Base-by-base conservation (phyloP, 2,888 invertebrate genomes). In the Cyclophora albipunctata region DNA sequence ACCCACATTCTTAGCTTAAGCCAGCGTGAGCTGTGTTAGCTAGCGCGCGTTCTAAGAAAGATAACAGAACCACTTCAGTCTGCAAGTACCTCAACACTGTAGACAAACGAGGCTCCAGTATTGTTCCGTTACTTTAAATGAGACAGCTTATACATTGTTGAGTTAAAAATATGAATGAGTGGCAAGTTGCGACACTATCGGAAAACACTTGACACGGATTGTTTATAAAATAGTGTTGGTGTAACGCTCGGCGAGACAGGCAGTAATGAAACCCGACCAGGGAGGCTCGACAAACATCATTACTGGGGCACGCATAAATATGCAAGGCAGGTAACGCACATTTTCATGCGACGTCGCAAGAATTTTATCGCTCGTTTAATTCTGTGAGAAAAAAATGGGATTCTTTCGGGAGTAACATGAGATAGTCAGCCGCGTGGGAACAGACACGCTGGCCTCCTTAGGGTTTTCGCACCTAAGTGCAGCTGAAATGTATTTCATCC, bases 271-370 rank as follows among this genome's bases (percentile, higher is more conserved):
- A 79, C 74, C 73, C 65, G 72, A 73, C 71, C 71, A 67, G 71
- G 71, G 66, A 74, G 75, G 74, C 79, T 81, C 83, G 71, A 77
- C 85, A 85, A 87, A 85, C 82, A 84, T 88, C 86, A 88, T 88
- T 87, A 88, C 85, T 73, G 73, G 73, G 79, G 71, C 78, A 82
- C 84, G 78, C 84, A 87, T 88, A 87, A 88, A 85, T 87, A 88
- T 88, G 88, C 88, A 87, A 83, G 88, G 78, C 88, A 86, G 86
- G 88, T 87, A 84, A 86, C 85, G 86, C 83, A 87, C 86, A 87
- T 88, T 88, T 88, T 86, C 86, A 86, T 84, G 87, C 82, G 85
- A 88, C 88, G 85, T 84, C 84, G 82, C 84, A 79, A 82, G 88
- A 88, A 88, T 88, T 86, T 88, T 88, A 87, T 88, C 87, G 84